These are phyloP conservation scores for Cotesia chilonis DNA, from an alignment of 1,140 invertebrate species.

Conservation along the genomic window DNA sequence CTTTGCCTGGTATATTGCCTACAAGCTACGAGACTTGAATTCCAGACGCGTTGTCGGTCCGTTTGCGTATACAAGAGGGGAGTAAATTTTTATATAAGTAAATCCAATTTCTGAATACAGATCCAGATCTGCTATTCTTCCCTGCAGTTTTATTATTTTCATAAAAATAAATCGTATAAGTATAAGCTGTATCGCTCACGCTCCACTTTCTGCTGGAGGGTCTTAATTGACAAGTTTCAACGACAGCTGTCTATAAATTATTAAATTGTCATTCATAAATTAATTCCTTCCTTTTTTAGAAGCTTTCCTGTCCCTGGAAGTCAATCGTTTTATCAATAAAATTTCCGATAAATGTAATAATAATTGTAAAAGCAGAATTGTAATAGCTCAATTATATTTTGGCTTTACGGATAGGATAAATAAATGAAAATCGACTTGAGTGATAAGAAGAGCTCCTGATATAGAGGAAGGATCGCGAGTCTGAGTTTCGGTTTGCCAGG, in stretches of 20 bases:
- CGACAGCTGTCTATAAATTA: neutral
- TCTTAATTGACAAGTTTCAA: neutral
- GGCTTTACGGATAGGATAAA: neutral
- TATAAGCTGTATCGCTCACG: no score
- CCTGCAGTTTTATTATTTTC: slow-evolving; percentile 2
- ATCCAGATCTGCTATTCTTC: neutral
- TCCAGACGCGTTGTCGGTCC: slow-evolving; percentile 22
- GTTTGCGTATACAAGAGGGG: neutral
- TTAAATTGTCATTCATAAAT: neutral
- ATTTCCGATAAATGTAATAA: no score
- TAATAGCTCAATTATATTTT: no score
- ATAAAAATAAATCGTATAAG: neutral
- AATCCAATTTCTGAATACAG: slow-evolving; percentile 31
- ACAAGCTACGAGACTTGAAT: slow-evolving; percentile 46
- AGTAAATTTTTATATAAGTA: slow-evolving; percentile 40
- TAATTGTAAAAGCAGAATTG: no score
- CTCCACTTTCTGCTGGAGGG: no score
- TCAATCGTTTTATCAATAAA: no score
- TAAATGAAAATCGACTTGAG: neutral
- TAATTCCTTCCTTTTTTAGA: no score
- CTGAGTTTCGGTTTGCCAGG: neutral
- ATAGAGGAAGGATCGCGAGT: neutral
- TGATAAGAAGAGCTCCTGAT: neutral
- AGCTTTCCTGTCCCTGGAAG: no score
- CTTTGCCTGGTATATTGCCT: slow-evolving; percentile 39